Base-by-base conservation (phyloP, 2,888 invertebrate species). In the Melieria omissa region DNA sequence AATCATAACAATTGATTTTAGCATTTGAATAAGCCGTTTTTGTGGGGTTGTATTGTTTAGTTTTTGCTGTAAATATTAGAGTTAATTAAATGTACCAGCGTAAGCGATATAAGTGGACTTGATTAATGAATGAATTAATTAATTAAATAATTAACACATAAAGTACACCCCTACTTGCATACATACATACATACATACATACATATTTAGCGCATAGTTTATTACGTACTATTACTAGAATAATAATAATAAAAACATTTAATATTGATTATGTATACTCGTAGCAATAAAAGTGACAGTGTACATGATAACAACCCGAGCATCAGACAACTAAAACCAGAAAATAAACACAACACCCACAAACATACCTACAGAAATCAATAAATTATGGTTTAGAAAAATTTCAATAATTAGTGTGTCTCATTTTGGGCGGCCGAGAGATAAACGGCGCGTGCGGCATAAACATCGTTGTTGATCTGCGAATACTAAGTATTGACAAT, bases 381-480 rank as follows among this genome's bases (percentile, higher is more conserved):
- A 74, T 72, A 63, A 72, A 66, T 61, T 72, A 73, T 75, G 75
- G 71, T 76, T 75, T 76, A 75, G 74, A 74, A 62, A 75, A 75
- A 74, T 74, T 74, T 72, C 62, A 74, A 74, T 58, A 65, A 16
- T 42, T 3, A n/a, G 5, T 7, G 60, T 57, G 46, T 74, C 67
- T 70, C 45, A 41, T 68, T 63, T 42, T 4, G 57, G 6, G 12
- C 8, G 10, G 52, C 29, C 4, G 44, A 10, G 4, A 57, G 12
- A 4, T 16, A 16, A 16, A 16, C 16, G 16, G 16, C 29, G 29
- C 29, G 29, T 29, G 29, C 29, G 29, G 29, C 29, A 29, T 29
- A 29, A 29, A 29, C 29, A 29, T 29, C 29, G 29, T 29, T 29
- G 29, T 29, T 29, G 29, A 29, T 29, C 29, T 29, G 29, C 29